A percentile compares a stretch with the other conserved stretches of the same genome.
These are phyloP conservation scores for Pachypeltis micranthus DNA, from an alignment of 1,140 invertebrate species.

Conservation along the genomic window DNA sequence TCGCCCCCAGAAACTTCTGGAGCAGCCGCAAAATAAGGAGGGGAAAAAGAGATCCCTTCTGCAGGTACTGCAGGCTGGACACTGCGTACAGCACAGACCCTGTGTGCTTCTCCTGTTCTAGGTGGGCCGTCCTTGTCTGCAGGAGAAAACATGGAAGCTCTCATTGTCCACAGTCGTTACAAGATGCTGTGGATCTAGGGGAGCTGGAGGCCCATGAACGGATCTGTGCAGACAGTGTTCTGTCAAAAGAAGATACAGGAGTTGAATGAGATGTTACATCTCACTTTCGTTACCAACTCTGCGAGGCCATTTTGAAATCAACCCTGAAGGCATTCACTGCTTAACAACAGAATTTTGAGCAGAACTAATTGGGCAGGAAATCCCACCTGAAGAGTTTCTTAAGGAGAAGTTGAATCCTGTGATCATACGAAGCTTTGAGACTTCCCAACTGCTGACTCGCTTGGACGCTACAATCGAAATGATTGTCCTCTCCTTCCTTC, in stretches of 20 bases:
- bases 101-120: too few relatives aligned
- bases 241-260: background rate
- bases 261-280: too few relatives aligned
- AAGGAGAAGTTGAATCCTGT: background rate
- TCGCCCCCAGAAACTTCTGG: too few relatives aligned
- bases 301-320: background rate
- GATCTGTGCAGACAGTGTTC: too few relatives aligned
- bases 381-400: background rate
- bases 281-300: background rate
- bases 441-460: background rate
- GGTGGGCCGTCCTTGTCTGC: background rate
- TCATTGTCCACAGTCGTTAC: background rate
- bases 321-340: background rate
- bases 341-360: slow-evolving; percentile 10
- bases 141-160: background rate
- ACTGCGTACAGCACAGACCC: too few relatives aligned
- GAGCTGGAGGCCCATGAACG: too few relatives aligned
- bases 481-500: background rate
- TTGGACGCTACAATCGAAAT: background rate
- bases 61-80: too few relatives aligned
- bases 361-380: background rate
- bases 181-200: too few relatives aligned
- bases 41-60: too few relatives aligned
- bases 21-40: too few relatives aligned
- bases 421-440: background rate